phyloP scores from a whole-genome alignment of 2,113 vertebrate genomes.

The Corvus hawaiiensis region DNA sequence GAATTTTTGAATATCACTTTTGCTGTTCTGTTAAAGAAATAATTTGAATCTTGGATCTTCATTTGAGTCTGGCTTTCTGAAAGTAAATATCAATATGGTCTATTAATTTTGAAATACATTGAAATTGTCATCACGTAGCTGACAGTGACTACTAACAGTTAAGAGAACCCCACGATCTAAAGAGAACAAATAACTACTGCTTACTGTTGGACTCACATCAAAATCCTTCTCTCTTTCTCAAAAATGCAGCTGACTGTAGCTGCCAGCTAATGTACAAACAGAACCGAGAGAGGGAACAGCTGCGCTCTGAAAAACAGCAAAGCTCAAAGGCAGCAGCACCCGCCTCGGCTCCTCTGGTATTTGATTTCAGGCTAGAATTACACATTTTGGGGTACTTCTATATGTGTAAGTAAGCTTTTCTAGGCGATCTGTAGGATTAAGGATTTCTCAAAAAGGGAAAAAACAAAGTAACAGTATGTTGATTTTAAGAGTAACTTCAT shows the following conservation, averaged over 20 bases:
- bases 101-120: not conserved
- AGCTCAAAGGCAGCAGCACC: not conserved
- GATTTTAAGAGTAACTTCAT: not conserved
- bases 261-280: conserved; percentile 58
- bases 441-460: not conserved
- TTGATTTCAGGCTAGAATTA: not conserved
- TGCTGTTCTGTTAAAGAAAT: not conserved
- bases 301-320: conserved; percentile 5
- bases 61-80: not conserved
- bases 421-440: not conserved
- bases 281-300: conserved; percentile 55
- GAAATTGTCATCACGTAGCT: not conserved
- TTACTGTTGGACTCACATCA: conserved; percentile 37
- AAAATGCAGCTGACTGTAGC: conserved; percentile 25
- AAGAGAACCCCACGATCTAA: not conserved
- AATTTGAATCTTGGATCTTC: not conserved
- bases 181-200: conserved; percentile 34
- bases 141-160: not conserved
- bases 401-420: not conserved
- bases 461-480: not conserved
- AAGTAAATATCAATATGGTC: not conserved
- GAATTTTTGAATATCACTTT: not conserved
- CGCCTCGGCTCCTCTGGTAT: not conserved
- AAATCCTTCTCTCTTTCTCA: not conserved
- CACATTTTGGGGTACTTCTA: not conserved